Evolutionary conservation across 2,888 invertebrate genomes (phyloP), one percentile per base, ranked within the genome.

Genomic region (Epistrophe grossulariae): DNA sequence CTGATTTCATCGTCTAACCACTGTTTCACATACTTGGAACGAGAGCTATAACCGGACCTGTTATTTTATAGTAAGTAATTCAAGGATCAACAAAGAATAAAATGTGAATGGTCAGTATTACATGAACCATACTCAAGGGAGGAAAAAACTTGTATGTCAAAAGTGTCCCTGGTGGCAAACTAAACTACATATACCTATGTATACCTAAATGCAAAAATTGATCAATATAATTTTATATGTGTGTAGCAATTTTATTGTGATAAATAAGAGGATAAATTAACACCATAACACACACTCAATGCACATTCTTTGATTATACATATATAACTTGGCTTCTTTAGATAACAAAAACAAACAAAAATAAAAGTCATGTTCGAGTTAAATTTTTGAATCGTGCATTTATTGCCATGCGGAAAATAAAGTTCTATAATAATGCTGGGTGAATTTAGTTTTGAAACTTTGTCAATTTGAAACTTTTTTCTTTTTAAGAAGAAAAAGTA

Each of bases 91-190:
- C 55, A 70, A 55, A 28, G 35, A 19, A 66, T 35, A 50, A n/a
- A 70, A 43, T 68, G 50, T 50, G 50, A 68, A 70, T 70, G 70
- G 70, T 55, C 52, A 70, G 70, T 70, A 40, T 70, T 35, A 40
- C 2, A 3, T 52, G 31, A 66, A 52, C 55, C 6, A 52, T 40
- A n/a, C 40, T 70, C 70, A 55, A 70, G 70, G n/a, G n/a, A 52
- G 55, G 9, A 50, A 8, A 17, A 28, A 55, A 11, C 3, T 50
- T 15, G 7, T 66, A 24, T 55, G 40, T 28, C 40, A 55, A 38
- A 40, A 55, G 28, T 55, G 6, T 55, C 52, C 40, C 55, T 55
- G 55, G 19, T 28, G 40, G n/a, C n/a, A 40, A 70, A 55, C 24
- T 24, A 24, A 24, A 24, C 24, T 24, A 24, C 24, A 24, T 24